A percentile compares a stretch with the other conserved stretches of the same genome.
Evolutionary conservation across 2,888 invertebrate genomes (phyloP).

Genomic region (Brenthis hecate): DNA sequence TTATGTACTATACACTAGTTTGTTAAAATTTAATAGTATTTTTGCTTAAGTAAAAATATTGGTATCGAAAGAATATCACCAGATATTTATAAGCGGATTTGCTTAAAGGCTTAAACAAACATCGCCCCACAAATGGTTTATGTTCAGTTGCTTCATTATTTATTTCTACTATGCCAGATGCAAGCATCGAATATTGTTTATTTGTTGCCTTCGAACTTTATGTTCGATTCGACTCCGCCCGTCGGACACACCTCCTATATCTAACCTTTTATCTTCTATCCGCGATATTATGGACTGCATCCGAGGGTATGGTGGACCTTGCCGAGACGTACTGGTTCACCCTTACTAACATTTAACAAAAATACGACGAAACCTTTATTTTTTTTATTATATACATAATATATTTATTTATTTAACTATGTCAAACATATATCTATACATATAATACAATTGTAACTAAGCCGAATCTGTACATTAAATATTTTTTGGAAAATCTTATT

Average conservation of each 20-base stretch:
- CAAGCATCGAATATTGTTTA: constrained; percentile 55
- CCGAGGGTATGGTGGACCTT: constrained; percentile 4
- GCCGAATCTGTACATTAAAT: too few species aligned
- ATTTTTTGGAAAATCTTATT: too few species aligned
- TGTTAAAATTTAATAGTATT: neutral
- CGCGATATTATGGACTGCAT: constrained; percentile 31
- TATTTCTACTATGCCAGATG: constrained; percentile 40
- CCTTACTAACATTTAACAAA: too few species aligned
- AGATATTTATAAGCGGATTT: constrained; percentile 23
- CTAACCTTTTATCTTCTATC: constrained; percentile 36
- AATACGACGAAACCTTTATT: too few species aligned
- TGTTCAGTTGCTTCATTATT: constrained; percentile 33
- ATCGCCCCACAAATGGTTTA: constrained; percentile 35
- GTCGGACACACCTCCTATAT: constrained; percentile 59
- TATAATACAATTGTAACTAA: too few species aligned
- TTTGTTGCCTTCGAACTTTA: constrained; percentile 57
- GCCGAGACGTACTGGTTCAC: neutral
- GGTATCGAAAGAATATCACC: neutral
- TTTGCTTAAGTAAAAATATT: neutral
- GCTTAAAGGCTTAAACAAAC: constrained; percentile 34
- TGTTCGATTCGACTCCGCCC: constrained; percentile 63
- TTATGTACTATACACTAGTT: too few species aligned
- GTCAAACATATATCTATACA: too few species aligned
- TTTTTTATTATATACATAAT: too few species aligned
- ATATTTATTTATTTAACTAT: too few species aligned